A percentile compares a stretch with the other conserved stretches of the same genome.
These are phyloP conservation scores for Brachypalpus laphriformis DNA, from an alignment of 2,888 invertebrate species.

Conservation along the genomic window DNA sequence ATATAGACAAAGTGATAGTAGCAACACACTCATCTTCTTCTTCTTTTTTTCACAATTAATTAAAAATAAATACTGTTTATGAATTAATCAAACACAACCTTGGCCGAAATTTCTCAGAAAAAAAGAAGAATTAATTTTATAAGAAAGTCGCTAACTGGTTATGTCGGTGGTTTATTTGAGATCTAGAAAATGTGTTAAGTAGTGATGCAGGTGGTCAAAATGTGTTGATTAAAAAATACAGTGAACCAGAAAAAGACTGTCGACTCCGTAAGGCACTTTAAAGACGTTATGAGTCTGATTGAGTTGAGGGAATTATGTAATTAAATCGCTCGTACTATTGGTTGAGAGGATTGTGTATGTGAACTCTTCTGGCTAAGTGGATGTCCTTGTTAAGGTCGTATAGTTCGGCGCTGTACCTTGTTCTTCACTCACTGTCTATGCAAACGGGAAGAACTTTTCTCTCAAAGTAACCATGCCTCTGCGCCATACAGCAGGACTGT, in stretches of 20 bases:
- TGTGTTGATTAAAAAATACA: neutral
- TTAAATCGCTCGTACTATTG: no score
- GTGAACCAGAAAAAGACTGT: neutral
- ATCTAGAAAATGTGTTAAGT: conserved; percentile 21
- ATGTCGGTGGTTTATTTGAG: neutral
- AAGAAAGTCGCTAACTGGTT: neutral
- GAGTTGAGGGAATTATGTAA: neutral
- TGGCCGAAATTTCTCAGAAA: conserved; percentile 29
- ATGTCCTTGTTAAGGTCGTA: no score
- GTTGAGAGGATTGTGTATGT: no score
- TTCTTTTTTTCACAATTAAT: conserved; percentile 3
- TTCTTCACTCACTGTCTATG: no score
- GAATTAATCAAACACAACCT: conserved; percentile 25
- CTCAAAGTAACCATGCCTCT: no score
- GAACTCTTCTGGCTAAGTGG: no score
- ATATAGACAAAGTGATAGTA: neutral
- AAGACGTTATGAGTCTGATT: neutral
- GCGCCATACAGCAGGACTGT: no score
- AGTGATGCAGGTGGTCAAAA: neutral
- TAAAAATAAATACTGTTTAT: conserved; percentile 21
- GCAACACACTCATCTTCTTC: conserved; percentile 8
- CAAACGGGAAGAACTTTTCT: no score
- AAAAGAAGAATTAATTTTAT: neutral
- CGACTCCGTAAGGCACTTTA: neutral
- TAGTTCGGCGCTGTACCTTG: no score